phyloP scores from a whole-genome alignment of 2,888 invertebrate genomes.

The Drosophila ustulata region DNA sequence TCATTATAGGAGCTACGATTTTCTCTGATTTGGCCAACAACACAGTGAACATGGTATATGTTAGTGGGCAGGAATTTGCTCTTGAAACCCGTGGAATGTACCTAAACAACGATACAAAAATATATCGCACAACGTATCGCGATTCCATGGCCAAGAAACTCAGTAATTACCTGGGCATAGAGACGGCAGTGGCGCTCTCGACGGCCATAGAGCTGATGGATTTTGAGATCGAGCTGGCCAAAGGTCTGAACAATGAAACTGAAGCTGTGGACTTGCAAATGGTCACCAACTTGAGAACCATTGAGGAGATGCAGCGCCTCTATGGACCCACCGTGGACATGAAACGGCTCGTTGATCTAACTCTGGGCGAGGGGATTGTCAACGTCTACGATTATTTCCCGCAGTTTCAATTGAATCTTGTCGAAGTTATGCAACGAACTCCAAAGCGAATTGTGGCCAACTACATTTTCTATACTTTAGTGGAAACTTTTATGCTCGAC shows the following conservation, averaged over 20 bases:
- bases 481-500: constrained; percentile 64
- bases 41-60: not conserved
- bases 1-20: constrained; percentile 68
- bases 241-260: constrained; percentile 64
- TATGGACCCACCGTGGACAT: constrained; percentile 73
- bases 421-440: constrained; percentile 53
- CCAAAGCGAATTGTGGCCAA: constrained; percentile 75
- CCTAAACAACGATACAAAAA: not conserved
- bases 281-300: constrained; percentile 44
- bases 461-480: constrained; percentile 78
- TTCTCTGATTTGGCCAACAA: constrained; percentile 34
- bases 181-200: constrained; percentile 37
- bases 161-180: constrained; percentile 59
- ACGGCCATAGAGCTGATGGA: constrained; percentile 73
- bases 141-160: constrained; percentile 46
- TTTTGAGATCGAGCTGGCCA: constrained; percentile 78
- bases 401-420: constrained; percentile 71
- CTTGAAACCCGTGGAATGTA: not conserved
- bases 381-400: constrained; percentile 70
- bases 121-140: not conserved
- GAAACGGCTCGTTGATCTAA: constrained; percentile 63
- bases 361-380: constrained; percentile 57
- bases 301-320: constrained; percentile 58
- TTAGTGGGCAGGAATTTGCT: not conserved
- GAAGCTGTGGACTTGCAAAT: constrained; percentile 46